These are phyloP conservation scores for Ellobium chinense DNA, from an alignment of 2,888 invertebrate genomes.

Conservation along the genomic window DNA sequence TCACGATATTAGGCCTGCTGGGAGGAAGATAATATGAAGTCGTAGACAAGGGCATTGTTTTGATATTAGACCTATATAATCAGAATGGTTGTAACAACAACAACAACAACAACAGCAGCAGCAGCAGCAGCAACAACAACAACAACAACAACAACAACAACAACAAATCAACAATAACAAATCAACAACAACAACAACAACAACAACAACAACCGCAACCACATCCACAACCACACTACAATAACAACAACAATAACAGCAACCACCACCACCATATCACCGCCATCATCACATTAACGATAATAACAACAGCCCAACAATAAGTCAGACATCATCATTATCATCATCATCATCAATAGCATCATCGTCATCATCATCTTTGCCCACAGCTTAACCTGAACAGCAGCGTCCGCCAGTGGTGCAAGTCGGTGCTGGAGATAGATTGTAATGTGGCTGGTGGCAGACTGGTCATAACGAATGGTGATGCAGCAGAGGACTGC, in stretches of 20 bases:
- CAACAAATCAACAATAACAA: background rate
- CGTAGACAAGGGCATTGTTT: too few species aligned
- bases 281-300: background rate
- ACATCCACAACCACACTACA: background rate
- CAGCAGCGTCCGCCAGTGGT: constrained; percentile 61
- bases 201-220: background rate
- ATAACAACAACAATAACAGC: background rate
- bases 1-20: too few species aligned
- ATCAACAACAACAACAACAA: background rate
- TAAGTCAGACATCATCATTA: background rate
- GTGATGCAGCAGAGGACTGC: constrained; percentile 56
- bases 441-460: constrained; percentile 63
- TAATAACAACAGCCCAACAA: too few species aligned
- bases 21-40: too few species aligned
- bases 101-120: too few species aligned
- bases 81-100: too few species aligned
- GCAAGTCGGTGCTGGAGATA: constrained; percentile 56
- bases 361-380: background rate
- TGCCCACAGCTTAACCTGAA: background rate
- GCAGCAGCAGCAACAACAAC: too few species aligned
- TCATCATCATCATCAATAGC: constrained; percentile 8
- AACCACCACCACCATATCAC: background rate
- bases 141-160: too few species aligned
- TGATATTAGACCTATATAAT: too few species aligned
- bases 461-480: constrained; percentile 65